Conservation (phyloP, 2,888 invertebrate genomes). For the Drosophila dives region DNA sequence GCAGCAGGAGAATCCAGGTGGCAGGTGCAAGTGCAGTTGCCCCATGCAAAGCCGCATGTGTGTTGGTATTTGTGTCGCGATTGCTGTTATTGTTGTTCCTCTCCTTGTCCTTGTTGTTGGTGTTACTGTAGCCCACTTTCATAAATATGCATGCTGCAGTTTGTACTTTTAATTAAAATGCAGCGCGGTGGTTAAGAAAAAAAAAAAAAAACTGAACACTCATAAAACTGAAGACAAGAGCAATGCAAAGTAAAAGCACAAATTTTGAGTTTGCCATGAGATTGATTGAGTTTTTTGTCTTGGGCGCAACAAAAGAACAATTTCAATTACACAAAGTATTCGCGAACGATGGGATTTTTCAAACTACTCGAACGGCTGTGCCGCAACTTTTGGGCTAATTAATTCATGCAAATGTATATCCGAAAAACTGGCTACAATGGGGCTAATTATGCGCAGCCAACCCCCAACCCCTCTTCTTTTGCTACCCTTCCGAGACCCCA, state of each 20-base stretch:
- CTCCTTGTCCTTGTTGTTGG: conserved; percentile 10
- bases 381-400: conserved; percentile 74
- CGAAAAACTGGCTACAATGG: conserved; percentile 50
- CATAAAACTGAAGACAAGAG: conserved; percentile 19
- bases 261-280: conserved; percentile 57
- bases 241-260: conserved; percentile 31
- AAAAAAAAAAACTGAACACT: conserved; percentile 8
- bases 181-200: conserved; percentile 48
- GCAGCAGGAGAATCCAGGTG: conserved; percentile 37
- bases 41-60: conserved; percentile 22
- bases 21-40: conserved; percentile 26
- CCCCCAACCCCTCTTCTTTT: conserved; percentile 17
- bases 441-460: conserved; percentile 70
- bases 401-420: conserved; percentile 78
- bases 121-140: conserved; percentile 52
- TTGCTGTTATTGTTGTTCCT: conserved; percentile 5
- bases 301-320: conserved; percentile 36
- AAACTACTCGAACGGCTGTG: conserved; percentile 38
- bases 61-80: conserved; percentile 24
- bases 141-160: conserved; percentile 78
- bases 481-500: not conserved
- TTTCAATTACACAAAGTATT: conserved; percentile 73
- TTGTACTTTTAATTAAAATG: conserved; percentile 77
- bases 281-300: conserved; percentile 72
- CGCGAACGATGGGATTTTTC: conserved; percentile 34